Conservation (phyloP, 2,113 vertebrate genomes). For the Apteryx mantelli region DNA sequence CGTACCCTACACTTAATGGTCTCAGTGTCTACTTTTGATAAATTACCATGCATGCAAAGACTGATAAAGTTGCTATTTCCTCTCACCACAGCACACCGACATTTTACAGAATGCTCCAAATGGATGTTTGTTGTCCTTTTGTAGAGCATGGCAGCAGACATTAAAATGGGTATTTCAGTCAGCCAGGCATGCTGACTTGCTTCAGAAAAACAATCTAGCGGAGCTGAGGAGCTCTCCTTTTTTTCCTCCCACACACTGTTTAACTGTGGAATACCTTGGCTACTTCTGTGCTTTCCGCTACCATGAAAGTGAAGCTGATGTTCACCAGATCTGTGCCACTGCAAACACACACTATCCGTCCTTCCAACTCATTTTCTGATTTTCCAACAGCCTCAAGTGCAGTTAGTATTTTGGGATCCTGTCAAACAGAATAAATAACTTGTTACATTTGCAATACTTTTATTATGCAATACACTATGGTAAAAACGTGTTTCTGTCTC, state of each 20-base stretch:
- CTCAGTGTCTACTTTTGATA: neutral
- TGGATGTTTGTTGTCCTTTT: neutral
- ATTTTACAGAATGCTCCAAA: neutral
- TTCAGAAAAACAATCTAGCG: neutral
- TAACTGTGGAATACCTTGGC: slow-evolving; percentile 86
- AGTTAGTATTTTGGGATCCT: slow-evolving; percentile 96
- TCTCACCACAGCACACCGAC: neutral
- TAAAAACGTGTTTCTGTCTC: neutral
- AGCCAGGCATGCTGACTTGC: neutral
- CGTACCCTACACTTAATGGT: no score
- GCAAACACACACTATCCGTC: slow-evolving; percentile 94
- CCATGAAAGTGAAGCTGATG: slow-evolving; percentile 96
- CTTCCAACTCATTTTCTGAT: slow-evolving; percentile 91
- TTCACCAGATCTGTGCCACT: slow-evolving; percentile 96
- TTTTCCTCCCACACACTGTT: neutral
- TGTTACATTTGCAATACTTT: neutral
- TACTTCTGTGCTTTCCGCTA: slow-evolving; percentile 90
- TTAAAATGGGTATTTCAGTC: neutral
- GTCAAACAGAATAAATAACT: slow-evolving; percentile 33
- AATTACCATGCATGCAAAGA: neutral
- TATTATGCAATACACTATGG: neutral
- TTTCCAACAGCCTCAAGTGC: slow-evolving; percentile 92
- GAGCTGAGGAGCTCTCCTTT: neutral
- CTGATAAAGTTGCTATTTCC: neutral
- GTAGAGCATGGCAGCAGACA: neutral